A percentile compares a stretch with the other conserved stretches of the same genome.
phyloP scores from a whole-genome alignment of 2,113 vertebrate genomes.

The Cebus imitator region DNA sequence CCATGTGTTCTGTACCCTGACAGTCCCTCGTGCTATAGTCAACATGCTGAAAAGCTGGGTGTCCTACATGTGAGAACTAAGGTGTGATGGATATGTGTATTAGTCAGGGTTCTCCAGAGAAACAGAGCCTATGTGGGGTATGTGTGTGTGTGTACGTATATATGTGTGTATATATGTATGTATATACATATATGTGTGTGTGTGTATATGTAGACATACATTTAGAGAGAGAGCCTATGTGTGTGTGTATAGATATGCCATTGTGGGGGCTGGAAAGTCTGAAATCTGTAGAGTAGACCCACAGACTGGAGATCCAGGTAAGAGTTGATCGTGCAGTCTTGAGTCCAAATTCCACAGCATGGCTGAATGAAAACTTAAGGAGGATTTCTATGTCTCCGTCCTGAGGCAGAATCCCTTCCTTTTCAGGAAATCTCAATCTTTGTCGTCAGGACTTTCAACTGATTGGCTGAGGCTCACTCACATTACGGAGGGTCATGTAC shows the following conservation, averaged over 20 bases:
- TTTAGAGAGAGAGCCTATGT: background rate
- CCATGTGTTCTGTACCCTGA: too few species aligned
- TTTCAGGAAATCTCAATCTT: background rate
- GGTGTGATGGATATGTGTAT: background rate
- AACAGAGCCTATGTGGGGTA: accelerated
- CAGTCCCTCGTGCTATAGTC: background rate
- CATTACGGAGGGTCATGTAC: background rate
- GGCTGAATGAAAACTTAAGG: background rate
- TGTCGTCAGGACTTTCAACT: background rate
- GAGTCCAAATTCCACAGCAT: background rate
- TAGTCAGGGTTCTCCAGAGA: background rate
- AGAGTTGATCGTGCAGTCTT: background rate
- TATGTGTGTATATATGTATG: accelerated
- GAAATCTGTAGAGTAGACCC: background rate
- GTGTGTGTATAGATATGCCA: too few species aligned
- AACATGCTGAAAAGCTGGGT: background rate
- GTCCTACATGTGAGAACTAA: background rate
- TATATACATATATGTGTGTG: accelerated
- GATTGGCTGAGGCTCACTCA: background rate
- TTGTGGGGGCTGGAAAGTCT: background rate
- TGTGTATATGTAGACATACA: too few species aligned
- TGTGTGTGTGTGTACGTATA: too few species aligned
- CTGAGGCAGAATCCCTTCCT: background rate
- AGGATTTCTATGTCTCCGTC: background rate
- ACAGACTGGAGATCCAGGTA: background rate